phyloP scores from a whole-genome alignment of 1,140 invertebrate genomes.

The Macrobrachium nipponense region DNA sequence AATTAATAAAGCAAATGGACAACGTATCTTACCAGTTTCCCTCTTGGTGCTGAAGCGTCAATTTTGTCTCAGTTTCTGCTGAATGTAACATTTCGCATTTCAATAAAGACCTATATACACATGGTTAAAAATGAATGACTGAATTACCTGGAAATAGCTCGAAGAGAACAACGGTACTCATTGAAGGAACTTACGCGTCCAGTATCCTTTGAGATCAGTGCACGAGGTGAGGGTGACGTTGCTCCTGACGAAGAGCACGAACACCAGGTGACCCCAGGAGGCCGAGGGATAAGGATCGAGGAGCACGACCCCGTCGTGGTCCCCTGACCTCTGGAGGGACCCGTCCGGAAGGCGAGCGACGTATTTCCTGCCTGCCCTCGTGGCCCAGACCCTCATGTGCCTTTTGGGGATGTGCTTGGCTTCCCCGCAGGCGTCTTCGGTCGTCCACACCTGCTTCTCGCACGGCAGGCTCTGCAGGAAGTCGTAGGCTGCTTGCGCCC shows the following conservation, averaged over 20 bases:
- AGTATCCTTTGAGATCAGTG: conserved; percentile 9
- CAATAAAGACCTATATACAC: neutral
- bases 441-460: conserved; percentile 33
- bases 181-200: conserved; percentile 33
- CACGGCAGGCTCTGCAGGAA: conserved; percentile 36
- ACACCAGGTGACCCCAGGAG: conserved; percentile 72
- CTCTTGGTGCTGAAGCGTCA: no score
- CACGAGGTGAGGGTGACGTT: conserved; percentile 25
- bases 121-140: neutral
- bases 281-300: conserved; percentile 71
- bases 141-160: neutral
- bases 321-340: conserved; percentile 31
- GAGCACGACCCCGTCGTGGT: conserved; percentile 65
- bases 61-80: no score
- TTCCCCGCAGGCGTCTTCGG: conserved; percentile 29
- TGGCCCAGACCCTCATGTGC: conserved; percentile 39
- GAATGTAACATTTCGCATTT: no score
- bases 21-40: no score
- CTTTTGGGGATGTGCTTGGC: conserved; percentile 27
- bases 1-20: no score
- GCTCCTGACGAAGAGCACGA: conserved; percentile 69
- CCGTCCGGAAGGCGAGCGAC: conserved; percentile 54
- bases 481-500: conserved; percentile 41
- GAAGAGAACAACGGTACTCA: neutral
- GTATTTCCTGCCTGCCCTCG: conserved; percentile 30